Base-by-base conservation (phyloP, 2,888 invertebrate genomes). In the Polydrusus pterygomalis region DNA sequence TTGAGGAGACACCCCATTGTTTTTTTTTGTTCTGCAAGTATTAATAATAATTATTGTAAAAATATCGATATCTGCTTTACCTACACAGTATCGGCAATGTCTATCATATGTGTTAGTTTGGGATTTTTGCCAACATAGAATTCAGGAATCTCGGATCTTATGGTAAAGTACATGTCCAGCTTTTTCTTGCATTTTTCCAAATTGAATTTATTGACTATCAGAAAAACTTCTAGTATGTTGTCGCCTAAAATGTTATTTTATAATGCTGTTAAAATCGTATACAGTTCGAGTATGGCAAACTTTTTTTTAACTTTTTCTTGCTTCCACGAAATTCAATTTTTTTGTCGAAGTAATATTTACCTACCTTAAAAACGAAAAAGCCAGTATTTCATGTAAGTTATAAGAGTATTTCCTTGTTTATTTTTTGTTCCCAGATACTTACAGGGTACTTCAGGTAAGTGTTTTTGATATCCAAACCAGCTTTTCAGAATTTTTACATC, bases 361-460 rank as follows among this genome's bases (percentile, higher is more conserved):
- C n/a, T n/a, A n/a, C n/a, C n/a, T n/a, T n/a, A n/a, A n/a, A n/a
- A n/a, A n/a, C n/a, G n/a, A n/a, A n/a, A n/a, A n/a, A n/a, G n/a
- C n/a, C n/a, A n/a, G n/a, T n/a, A n/a, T n/a, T n/a, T n/a, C n/a
- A n/a, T n/a, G n/a, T n/a, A n/a, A n/a, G n/a, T n/a, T n/a, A n/a
- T n/a, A n/a, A n/a, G n/a, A n/a, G n/a, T n/a, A n/a, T n/a, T n/a
- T n/a, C n/a, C n/a, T n/a, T n/a, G 25, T 25, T 25, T 34, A 34
- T 34, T 34, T 34, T 34, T 30, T 30, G n/a, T 30, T 30, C 30
- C 2, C 1, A 10, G 47, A 17, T 64, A 70, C 79, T 81, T 78
- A 84, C 84, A 80, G 13, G 80, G 76, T 18, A 82, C 73, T 80
- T 84, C 82, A 10, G 85, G 85, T 20, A 85, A 65, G 79, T 85